A percentile compares a stretch with the other conserved stretches of the same genome.
phyloP scores from a whole-genome alignment of 2,888 invertebrate species.

The Trichopria drosophilae region DNA sequence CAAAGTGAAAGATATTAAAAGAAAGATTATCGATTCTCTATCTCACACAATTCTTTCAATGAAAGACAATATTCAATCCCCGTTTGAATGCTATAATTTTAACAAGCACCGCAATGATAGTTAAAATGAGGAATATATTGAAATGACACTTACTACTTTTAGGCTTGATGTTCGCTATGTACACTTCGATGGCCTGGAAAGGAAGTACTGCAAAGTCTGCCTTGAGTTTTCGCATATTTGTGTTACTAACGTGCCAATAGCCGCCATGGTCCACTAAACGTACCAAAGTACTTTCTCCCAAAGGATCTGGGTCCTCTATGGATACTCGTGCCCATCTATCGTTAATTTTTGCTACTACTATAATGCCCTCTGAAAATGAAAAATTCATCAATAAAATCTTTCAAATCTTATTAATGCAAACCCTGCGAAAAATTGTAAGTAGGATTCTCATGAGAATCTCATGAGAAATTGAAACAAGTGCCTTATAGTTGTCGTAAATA shows the following conservation, averaged over 20 bases:
- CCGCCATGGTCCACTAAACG: constrained; percentile 96
- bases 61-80: too few species aligned
- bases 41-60: too few species aligned
- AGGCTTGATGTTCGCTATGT: constrained; percentile 86
- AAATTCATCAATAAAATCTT: too few species aligned
- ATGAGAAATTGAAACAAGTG: too few species aligned
- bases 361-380: constrained; percentile 82
- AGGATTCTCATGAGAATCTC: too few species aligned
- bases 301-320: constrained; percentile 63
- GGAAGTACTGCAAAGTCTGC: constrained; percentile 92
- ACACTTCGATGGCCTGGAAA: constrained; percentile 96
- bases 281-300: constrained; percentile 75
- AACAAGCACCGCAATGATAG: too few species aligned
- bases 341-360: constrained; percentile 84
- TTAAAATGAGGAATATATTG: too few species aligned
- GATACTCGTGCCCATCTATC: constrained; percentile 71
- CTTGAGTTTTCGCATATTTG: constrained; percentile 85
- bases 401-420: too few species aligned
- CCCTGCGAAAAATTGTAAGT: too few species aligned
- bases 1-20: neutral
- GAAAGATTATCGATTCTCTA: too few species aligned
- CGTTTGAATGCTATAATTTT: too few species aligned
- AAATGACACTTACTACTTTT: constrained; percentile 65
- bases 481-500: too few species aligned
- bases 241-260: constrained; percentile 76